Percentiles rank a stretch among this genome's conserved stretches.
Evolutionary conservation across 2,797 vertebrate species (phyloP).

Genomic region (Cuniculus paca): DNA sequence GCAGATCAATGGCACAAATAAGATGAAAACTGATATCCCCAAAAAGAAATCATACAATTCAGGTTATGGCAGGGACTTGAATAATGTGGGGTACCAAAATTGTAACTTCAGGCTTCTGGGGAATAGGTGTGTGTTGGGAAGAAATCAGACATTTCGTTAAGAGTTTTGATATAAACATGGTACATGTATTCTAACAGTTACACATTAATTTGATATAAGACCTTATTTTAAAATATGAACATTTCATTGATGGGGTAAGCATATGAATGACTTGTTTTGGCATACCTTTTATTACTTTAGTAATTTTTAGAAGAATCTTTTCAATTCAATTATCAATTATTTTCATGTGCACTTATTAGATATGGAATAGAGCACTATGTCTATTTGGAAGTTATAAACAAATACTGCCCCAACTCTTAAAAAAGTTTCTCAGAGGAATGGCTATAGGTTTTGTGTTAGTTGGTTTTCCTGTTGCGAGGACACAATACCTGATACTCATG

Average conservation of each 20-base stretch:
- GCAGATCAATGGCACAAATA: conserved; percentile 7
- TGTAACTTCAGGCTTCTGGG: background rate
- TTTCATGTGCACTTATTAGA: background rate
- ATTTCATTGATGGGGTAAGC: conserved; percentile 3
- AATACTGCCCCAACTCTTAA: background rate
- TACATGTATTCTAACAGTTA: background rate
- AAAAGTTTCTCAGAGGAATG: background rate
- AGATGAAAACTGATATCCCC: conserved; percentile 39
- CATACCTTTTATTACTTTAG: background rate
- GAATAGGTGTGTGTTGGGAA: too few species aligned
- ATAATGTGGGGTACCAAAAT: background rate
- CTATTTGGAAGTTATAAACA: background rate
- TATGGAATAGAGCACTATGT: background rate
- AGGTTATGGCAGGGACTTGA: background rate
- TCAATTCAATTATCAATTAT: background rate
- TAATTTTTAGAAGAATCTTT: conserved; percentile 5
- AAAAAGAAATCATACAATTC: conserved; percentile 9
- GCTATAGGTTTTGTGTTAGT: background rate
- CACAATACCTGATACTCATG: background rate
- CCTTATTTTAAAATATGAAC: conserved; percentile 37
- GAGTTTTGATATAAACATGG: background rate
- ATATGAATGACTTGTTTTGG: background rate
- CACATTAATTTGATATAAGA: conserved; percentile 45
- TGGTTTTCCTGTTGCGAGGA: background rate
- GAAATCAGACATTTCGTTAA: background rate